These are phyloP conservation scores for Liparis tanakae DNA, from an alignment of 2,797 vertebrate species.

Conservation along the genomic window DNA sequence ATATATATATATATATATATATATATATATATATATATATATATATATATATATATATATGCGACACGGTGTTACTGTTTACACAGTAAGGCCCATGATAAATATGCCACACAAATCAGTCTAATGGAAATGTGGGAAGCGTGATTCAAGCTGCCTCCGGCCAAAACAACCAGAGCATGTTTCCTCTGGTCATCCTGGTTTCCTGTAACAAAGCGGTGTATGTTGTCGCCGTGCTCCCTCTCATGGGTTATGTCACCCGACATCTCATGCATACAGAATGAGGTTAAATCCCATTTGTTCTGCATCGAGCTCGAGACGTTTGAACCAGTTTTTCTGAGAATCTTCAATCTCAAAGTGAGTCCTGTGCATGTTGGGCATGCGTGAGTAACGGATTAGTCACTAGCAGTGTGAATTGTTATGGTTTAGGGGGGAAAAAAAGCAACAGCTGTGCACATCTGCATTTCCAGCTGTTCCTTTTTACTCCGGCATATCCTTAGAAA, in stretches of 20 bases:
- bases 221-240: slow-evolving; percentile 25
- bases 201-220: slow-evolving; percentile 40
- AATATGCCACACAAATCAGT: slow-evolving; percentile 11
- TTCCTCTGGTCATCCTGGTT: slow-evolving; percentile 47
- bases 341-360: slow-evolving; percentile 13
- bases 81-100: slow-evolving; percentile 10
- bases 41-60: too few relatives aligned
- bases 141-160: slow-evolving; percentile 48
- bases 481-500: slow-evolving; percentile 36
- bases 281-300: slow-evolving; percentile 47
- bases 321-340: slow-evolving; percentile 35
- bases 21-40: too few relatives aligned
- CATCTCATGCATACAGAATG: slow-evolving; percentile 1
- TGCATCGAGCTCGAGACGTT: slow-evolving; percentile 6
- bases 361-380: neutral
- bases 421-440: slow-evolving; percentile 26
- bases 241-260: slow-evolving; percentile 6
- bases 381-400: slow-evolving; percentile 67
- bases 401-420: slow-evolving; percentile 53
- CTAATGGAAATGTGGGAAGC: slow-evolving; percentile 16
- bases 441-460: slow-evolving; percentile 65
- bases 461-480: slow-evolving; percentile 61
- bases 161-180: slow-evolving; percentile 39
- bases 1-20: too few relatives aligned
- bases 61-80: slow-evolving; percentile 29